Percentiles rank a stretch among this genome's conserved stretches.
These are phyloP conservation scores for Brachyhypopomus gauderio DNA, from an alignment of 2,113 vertebrate species.

Conservation along the genomic window DNA sequence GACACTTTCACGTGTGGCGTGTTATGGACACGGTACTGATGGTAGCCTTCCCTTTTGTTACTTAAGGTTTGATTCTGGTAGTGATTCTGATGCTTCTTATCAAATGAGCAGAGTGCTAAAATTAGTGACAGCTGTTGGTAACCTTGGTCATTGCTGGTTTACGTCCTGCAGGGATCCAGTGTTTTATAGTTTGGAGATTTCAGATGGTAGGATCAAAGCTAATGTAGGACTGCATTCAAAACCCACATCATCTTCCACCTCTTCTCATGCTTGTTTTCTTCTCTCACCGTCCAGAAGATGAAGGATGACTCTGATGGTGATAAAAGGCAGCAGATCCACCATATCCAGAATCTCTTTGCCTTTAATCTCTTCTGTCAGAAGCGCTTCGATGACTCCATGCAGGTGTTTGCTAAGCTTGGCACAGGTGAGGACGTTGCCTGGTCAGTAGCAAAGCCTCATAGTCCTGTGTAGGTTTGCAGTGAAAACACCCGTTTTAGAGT, in stretches of 20 bases:
- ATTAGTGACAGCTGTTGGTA: too few relatives aligned
- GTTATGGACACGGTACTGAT: too few relatives aligned
- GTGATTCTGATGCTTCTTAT: too few relatives aligned
- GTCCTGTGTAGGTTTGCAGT: neutral
- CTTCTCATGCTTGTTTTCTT: neutral
- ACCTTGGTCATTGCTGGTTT: too few relatives aligned
- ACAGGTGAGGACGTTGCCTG: slow-evolving; percentile 80
- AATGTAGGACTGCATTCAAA: too few relatives aligned
- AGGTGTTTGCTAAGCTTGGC: slow-evolving; percentile 96
- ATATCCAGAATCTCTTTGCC: slow-evolving; percentile 97
- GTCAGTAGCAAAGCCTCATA: neutral
- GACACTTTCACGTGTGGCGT: neutral
- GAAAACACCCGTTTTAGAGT: neutral
- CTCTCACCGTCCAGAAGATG: slow-evolving; percentile 82
- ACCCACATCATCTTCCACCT: neutral
- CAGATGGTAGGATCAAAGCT: neutral
- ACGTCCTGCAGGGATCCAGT: too few relatives aligned
- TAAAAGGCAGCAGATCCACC: slow-evolving; percentile 94
- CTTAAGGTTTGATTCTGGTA: too few relatives aligned
- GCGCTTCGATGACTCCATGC: slow-evolving; percentile 98
- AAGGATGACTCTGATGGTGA: slow-evolving; percentile 96
- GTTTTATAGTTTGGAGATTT: too few relatives aligned
- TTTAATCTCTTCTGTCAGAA: slow-evolving; percentile 99
- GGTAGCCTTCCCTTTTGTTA: too few relatives aligned
- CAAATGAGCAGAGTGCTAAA: too few relatives aligned